These are phyloP conservation scores for Sisor rabdophorus DNA, from an alignment of 2,113 vertebrate species.

Conservation along the genomic window DNA sequence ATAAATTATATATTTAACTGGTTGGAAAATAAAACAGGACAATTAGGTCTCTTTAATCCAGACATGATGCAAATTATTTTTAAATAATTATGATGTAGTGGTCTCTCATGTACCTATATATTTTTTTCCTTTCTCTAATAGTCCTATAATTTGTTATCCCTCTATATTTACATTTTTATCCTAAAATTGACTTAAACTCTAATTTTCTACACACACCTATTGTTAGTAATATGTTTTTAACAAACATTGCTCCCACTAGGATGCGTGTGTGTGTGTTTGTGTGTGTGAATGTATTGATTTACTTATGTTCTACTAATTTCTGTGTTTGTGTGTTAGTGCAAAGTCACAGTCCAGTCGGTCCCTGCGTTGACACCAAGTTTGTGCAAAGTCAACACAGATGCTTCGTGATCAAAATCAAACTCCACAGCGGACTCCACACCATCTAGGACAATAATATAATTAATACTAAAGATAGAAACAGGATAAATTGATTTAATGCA, in stretches of 20 bases:
- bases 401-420: slow-evolving; percentile 77
- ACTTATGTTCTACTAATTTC: neutral
- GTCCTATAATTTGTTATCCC: neutral
- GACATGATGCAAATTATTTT: neutral
- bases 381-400: slow-evolving; percentile 76
- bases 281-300: too few relatives aligned
- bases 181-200: neutral
- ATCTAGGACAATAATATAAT: slow-evolving; percentile 56
- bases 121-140: neutral
- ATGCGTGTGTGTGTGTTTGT: slow-evolving; percentile 19
- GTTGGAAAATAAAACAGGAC: neutral
- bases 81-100: slow-evolving; percentile 5
- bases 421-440: slow-evolving; percentile 69
- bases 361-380: slow-evolving; percentile 80
- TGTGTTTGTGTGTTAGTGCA: slow-evolving; percentile 67
- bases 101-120: neutral
- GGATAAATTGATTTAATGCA: neutral
- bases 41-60: neutral
- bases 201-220: neutral
- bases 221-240: neutral
- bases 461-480: neutral
- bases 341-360: slow-evolving; percentile 74
- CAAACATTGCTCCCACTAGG: neutral
- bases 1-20: neutral
- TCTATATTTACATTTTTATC: neutral